These are phyloP conservation scores for Macquaria australasica DNA, from an alignment of 2,113 vertebrate species.

Conservation along the genomic window DNA sequence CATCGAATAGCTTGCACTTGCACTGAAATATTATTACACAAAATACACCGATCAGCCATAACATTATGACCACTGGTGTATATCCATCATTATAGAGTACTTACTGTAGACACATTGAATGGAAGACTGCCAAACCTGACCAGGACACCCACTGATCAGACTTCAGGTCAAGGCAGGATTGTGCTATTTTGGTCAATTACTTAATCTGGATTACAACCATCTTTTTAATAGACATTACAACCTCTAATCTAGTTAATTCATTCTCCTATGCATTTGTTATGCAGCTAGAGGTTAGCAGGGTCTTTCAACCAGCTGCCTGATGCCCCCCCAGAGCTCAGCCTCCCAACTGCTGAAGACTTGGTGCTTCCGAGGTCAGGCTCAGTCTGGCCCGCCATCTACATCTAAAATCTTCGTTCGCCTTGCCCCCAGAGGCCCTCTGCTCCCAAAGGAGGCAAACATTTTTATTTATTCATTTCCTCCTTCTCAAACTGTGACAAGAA, in stretches of 20 bases:
- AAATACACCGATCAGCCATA: fast-evolving
- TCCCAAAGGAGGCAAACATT: slow-evolving; percentile 46
- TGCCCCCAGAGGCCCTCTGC: slow-evolving; percentile 18
- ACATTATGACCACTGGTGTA: too few species aligned
- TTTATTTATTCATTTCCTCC: slow-evolving; percentile 69
- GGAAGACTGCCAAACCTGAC: too few species aligned
- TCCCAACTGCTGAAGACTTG: neutral
- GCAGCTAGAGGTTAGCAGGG: neutral
- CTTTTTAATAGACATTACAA: neutral
- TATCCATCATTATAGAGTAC: too few species aligned
- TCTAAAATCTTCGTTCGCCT: slow-evolving; percentile 37
- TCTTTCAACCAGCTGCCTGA: slow-evolving; percentile 8
- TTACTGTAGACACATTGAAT: too few species aligned
- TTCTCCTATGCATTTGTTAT: slow-evolving; percentile 7
- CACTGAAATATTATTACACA: too few species aligned
- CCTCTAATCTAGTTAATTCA: neutral
- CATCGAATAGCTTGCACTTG: neutral
- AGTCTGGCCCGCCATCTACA: neutral
- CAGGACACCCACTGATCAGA: too few species aligned
- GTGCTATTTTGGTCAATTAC: neutral
- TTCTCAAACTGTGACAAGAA: slow-evolving; percentile 62
- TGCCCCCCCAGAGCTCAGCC: neutral
- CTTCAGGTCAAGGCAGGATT: too few species aligned
- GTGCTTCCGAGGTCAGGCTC: slow-evolving; percentile 39
- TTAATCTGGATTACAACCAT: neutral